phyloP scores from a whole-genome alignment of 2,797 vertebrate species.

The Amazona finschi region DNA sequence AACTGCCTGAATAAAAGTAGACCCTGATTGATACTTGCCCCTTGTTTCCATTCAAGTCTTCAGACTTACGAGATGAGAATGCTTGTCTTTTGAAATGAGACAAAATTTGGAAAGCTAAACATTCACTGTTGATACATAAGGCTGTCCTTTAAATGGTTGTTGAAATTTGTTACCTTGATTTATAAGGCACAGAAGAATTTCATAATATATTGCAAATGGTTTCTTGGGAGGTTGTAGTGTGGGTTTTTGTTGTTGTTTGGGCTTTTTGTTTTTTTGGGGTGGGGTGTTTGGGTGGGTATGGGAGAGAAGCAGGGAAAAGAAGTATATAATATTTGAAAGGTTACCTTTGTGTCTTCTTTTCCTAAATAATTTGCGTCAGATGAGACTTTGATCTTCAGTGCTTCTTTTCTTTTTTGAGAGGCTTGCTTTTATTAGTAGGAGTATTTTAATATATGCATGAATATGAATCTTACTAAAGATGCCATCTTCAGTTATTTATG shows the following conservation, averaged over 20 bases:
- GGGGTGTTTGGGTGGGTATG: background rate
- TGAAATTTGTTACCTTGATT: background rate
- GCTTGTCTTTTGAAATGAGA: background rate
- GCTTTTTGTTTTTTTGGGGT: background rate
- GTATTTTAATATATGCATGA: background rate
- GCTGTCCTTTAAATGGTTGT: background rate
- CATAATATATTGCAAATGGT: background rate
- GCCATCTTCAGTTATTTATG: background rate
- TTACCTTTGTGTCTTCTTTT: background rate
- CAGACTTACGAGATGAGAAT: background rate
- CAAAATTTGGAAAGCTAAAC: background rate
- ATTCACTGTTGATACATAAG: background rate
- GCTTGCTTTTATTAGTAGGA: background rate
- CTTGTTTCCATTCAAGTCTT: background rate
- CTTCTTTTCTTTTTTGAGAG: background rate
- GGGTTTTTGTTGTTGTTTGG: background rate
- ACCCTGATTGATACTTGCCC: background rate
- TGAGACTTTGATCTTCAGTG: background rate
- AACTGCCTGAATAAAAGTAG: background rate
- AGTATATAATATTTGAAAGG: background rate
- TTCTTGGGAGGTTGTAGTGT: background rate
- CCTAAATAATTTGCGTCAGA: background rate
- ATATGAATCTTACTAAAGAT: background rate
- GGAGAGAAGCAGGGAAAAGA: background rate
- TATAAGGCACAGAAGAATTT: background rate